Evolutionary conservation across 1,140 invertebrate genomes (phyloP).

Genomic region (Sminthurinus signatus): DNA sequence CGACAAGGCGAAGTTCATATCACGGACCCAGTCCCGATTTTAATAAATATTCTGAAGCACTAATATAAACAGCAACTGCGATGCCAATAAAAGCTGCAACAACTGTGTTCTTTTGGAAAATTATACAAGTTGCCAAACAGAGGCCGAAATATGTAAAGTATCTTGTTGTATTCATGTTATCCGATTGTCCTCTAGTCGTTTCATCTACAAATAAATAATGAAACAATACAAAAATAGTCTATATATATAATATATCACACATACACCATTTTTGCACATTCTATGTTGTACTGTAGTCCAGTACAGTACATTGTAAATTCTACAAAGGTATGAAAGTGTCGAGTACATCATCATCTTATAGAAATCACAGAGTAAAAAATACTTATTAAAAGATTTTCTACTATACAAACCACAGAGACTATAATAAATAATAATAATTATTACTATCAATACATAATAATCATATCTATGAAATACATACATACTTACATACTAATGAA

Average conservation of each 20-base stretch:
- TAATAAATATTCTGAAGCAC: constrained; percentile 65
- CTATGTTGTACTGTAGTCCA: too few species aligned
- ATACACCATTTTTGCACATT: too few species aligned
- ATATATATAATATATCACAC: not conserved
- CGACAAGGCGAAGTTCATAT: constrained; percentile 45
- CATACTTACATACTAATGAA: not conserved
- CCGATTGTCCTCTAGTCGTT: constrained; percentile 46
- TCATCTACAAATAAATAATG: constrained; percentile 46
- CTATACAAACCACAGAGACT: not conserved
- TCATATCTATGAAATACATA: not conserved
- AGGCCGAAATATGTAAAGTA: constrained; percentile 73
- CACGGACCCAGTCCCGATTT: constrained; percentile 75
- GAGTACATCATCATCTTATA: too few species aligned
- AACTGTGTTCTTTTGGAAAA: constrained; percentile 66
- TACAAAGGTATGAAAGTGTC: too few species aligned
- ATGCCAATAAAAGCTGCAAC: constrained; percentile 66
- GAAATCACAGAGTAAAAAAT: too few species aligned
- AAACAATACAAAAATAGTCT: not conserved
- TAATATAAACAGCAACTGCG: constrained; percentile 67
- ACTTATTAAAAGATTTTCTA: not conserved
- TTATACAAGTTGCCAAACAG: constrained; percentile 70
- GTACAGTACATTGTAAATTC: too few species aligned
- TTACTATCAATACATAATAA: not conserved
- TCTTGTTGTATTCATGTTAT: constrained; percentile 56
- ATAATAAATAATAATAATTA: too few species aligned